Evolutionary conservation across 2,888 invertebrate species (phyloP).

Genomic region (Actias luna): DNA sequence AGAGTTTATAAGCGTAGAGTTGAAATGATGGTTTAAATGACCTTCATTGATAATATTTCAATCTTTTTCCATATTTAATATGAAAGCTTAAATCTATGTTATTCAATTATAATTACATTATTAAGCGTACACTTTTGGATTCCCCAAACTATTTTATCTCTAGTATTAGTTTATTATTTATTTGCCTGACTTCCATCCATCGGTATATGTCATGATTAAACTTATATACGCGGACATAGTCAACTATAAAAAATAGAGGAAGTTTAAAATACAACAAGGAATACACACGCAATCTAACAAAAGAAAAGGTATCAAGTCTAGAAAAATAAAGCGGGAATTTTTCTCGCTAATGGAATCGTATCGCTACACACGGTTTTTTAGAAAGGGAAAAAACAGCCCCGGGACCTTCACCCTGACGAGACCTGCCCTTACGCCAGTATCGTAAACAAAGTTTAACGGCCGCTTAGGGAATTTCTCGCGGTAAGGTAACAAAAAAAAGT

Average conservation of each 20-base stretch:
- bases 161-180: too few relatives aligned
- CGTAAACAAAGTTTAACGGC: constrained; percentile 39
- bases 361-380: constrained; percentile 34
- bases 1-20: too few relatives aligned
- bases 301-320: constrained; percentile 24
- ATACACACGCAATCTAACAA: constrained; percentile 28
- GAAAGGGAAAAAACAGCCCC: constrained; percentile 22
- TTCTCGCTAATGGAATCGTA: constrained; percentile 41
- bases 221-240: too few relatives aligned
- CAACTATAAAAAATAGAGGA: not conserved
- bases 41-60: too few relatives aligned
- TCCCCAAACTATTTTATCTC: too few relatives aligned
- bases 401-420: constrained; percentile 24
- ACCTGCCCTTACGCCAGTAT: constrained; percentile 31
- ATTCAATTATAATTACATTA: too few relatives aligned
- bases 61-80: too few relatives aligned
- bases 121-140: too few relatives aligned
- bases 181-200: too few relatives aligned
- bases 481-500: constrained; percentile 25
- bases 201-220: too few relatives aligned
- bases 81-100: too few relatives aligned
- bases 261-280: constrained; percentile 5
- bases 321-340: constrained; percentile 19
- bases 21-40: too few relatives aligned
- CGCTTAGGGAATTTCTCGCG: constrained; percentile 22